phyloP scores from a whole-genome alignment of 1,140 invertebrate genomes.

The Gonatopus flavifemur region DNA sequence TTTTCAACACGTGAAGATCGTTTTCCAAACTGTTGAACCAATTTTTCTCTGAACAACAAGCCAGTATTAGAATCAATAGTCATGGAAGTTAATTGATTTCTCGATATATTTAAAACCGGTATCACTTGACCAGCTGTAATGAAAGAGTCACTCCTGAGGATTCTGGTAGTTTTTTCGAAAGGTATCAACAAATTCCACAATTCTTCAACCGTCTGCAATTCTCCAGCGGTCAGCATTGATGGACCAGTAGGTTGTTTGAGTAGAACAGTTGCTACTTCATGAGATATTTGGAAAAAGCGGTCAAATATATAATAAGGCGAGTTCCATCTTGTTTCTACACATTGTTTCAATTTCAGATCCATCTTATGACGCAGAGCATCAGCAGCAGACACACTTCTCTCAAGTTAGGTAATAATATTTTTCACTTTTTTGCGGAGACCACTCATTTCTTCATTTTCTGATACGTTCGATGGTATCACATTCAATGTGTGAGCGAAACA shows the following conservation, averaged over 20 bases:
- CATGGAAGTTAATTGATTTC: neutral
- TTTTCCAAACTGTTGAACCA: neutral
- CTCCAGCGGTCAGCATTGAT: neutral
- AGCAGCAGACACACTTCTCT: neutral
- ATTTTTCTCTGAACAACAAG: neutral
- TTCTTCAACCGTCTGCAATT: neutral
- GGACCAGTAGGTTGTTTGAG: neutral
- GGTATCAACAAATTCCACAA: neutral
- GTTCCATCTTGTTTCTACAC: constrained; percentile 4
- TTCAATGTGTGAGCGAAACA: constrained; percentile 18
- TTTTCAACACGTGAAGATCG: constrained; percentile 20
- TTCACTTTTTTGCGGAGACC: constrained; percentile 1
- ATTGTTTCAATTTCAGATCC: neutral
- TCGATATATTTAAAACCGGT: constrained; percentile 2
- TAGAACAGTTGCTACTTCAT: neutral
- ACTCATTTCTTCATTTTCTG: too few species aligned
- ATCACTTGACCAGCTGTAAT: neutral
- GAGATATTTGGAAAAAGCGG: neutral
- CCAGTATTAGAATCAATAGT: neutral
- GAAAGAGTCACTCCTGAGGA: neutral
- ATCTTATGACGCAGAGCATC: neutral
- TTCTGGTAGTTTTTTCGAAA: neutral
- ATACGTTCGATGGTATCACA: neutral
- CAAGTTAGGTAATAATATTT: neutral
- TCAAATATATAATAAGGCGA: neutral